These are phyloP conservation scores for Caenorhabditis inopinata DNA, from an alignment of 1,140 invertebrate species.

Conservation along the genomic window DNA sequence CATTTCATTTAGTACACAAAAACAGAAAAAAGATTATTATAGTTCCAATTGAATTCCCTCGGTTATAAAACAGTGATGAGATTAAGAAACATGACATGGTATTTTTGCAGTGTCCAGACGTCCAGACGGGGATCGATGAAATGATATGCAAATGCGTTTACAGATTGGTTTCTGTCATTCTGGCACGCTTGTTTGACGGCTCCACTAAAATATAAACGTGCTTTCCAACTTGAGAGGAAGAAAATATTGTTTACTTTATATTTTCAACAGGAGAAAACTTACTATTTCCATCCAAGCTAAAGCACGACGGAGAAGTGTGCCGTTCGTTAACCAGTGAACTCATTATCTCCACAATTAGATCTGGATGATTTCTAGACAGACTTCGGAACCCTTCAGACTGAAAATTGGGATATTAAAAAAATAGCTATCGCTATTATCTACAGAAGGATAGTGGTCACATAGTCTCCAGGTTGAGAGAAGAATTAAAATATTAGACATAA, in stretches of 20 bases:
- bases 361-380: conserved; percentile 46
- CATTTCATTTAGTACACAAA: background rate
- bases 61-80: background rate
- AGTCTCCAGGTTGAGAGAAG: too few relatives aligned
- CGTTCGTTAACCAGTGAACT: conserved; percentile 27
- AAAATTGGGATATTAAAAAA: conserved; percentile 7
- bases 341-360: conserved; percentile 55
- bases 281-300: background rate
- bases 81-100: conserved; percentile 11
- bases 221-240: background rate
- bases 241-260: too few relatives aligned
- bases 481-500: too few relatives aligned
- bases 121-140: too few relatives aligned
- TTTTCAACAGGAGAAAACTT: background rate
- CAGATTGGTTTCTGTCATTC: conserved; percentile 35
- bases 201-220: conserved; percentile 1
- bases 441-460: too few relatives aligned
- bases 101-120: background rate
- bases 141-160: background rate
- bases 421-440: too few relatives aligned
- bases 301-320: background rate
- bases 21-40: background rate
- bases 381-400: conserved; percentile 57
- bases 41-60: background rate
- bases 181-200: conserved; percentile 40